A percentile compares a stretch with the other conserved stretches of the same genome.
Evolutionary conservation across 2,113 vertebrate species (phyloP).

Genomic region (Micronycteris hirsuta): DNA sequence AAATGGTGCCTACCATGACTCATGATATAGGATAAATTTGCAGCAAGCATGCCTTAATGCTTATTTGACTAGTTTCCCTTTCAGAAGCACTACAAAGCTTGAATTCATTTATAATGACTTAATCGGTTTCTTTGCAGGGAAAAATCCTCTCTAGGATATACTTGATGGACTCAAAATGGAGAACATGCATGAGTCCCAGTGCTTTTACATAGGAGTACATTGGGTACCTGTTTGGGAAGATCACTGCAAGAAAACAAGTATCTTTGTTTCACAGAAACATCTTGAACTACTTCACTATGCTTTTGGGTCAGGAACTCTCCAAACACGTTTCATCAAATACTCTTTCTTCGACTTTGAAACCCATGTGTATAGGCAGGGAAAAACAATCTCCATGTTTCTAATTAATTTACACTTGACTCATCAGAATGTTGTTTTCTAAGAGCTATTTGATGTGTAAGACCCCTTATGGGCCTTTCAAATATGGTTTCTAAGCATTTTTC

Average conservation of each 20-base stretch:
- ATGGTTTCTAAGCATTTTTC: slow-evolving; percentile 71
- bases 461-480: slow-evolving; percentile 65
- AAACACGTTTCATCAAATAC: slow-evolving; percentile 63
- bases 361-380: slow-evolving; percentile 52
- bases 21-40: neutral
- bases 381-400: slow-evolving; percentile 71
- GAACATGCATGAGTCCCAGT: neutral
- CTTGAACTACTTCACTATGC: slow-evolving; percentile 66
- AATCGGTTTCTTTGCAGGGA: neutral
- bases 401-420: slow-evolving; percentile 74
- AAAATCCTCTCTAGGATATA: slow-evolving; percentile 4
- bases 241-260: slow-evolving; percentile 41
- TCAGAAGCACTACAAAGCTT: neutral
- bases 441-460: slow-evolving; percentile 70
- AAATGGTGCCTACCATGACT: neutral
- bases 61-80: neutral
- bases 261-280: slow-evolving; percentile 56
- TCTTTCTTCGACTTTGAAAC: slow-evolving; percentile 55
- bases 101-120: slow-evolving; percentile 1
- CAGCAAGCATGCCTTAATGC: neutral
- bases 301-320: slow-evolving; percentile 61
- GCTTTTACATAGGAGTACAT: neutral
- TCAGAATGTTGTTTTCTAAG: slow-evolving; percentile 63
- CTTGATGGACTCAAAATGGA: neutral
- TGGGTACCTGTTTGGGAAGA: slow-evolving; percentile 21